A percentile compares a stretch with the other conserved stretches of the same genome.
phyloP scores from a whole-genome alignment of 2,888 invertebrate genomes.

The Aspidiotus destructor region DNA sequence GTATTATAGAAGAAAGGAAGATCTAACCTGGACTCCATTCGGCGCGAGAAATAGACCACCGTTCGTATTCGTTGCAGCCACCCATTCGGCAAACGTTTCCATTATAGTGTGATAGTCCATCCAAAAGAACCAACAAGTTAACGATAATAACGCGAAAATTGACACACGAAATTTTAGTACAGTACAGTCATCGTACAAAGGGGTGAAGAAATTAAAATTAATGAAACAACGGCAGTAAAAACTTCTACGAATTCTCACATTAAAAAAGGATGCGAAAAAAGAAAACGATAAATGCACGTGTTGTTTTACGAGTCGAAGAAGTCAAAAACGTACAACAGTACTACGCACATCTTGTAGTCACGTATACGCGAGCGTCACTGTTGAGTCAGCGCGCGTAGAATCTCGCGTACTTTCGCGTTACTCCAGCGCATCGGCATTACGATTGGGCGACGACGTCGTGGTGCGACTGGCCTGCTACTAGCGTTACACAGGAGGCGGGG shows the following conservation, averaged over 20 bases:
- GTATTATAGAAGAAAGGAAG: neutral
- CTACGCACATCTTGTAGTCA: slow-evolving; percentile 14
- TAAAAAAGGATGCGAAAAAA: too few species aligned
- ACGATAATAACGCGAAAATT: slow-evolving; percentile 7
- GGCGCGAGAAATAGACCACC: slow-evolving; percentile 18
- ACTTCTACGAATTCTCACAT: too few species aligned
- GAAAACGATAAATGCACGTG: too few species aligned
- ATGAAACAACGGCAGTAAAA: too few species aligned
- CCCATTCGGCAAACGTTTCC: slow-evolving; percentile 27
- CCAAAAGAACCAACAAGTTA: neutral
- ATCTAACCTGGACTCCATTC: slow-evolving; percentile 34
- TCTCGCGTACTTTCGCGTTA: neutral
- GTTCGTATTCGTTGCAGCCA: slow-evolving; percentile 23
- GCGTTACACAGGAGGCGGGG: slow-evolving; percentile 23
- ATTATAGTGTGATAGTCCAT: slow-evolving; percentile 30
- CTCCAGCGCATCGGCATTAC: slow-evolving; percentile 13
- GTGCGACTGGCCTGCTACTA: neutral
- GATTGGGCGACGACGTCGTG: slow-evolving; percentile 20
- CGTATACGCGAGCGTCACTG: slow-evolving; percentile 16
- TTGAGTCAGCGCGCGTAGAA: neutral
- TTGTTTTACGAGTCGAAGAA: neutral
- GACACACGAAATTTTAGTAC: too few species aligned
- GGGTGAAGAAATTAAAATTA: too few species aligned
- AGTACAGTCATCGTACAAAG: too few species aligned
- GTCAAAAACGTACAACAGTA: slow-evolving; percentile 8